Conservation (phyloP, 2,888 invertebrate genomes). For the Tricholauxania praeusta region DNA sequence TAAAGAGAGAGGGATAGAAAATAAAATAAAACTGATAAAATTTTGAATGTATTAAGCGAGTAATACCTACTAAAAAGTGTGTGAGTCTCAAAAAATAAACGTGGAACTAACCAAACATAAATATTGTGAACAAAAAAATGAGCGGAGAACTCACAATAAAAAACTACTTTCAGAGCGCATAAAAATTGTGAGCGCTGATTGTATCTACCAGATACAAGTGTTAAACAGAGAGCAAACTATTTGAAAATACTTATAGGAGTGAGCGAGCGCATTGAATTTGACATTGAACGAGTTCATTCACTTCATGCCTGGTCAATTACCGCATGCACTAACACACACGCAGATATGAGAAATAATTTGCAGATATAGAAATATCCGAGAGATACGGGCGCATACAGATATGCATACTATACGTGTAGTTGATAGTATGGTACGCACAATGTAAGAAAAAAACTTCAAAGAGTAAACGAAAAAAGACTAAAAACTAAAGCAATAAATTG, state of each 20-base stretch:
- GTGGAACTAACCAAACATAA: too few relatives aligned
- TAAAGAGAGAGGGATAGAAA: too few relatives aligned
- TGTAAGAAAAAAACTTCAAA: not conserved
- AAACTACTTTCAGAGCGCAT: too few relatives aligned
- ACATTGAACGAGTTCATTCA: constrained; percentile 70
- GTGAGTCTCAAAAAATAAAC: too few relatives aligned
- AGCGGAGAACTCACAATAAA: too few relatives aligned
- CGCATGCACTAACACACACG: constrained; percentile 42
- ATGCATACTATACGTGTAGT: constrained; percentile 40
- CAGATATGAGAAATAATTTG: too few relatives aligned
- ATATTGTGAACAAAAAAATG: too few relatives aligned
- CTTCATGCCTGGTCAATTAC: constrained; percentile 63
- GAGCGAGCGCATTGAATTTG: constrained; percentile 51
- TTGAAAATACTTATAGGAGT: constrained; percentile 24
- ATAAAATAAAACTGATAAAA: too few relatives aligned
- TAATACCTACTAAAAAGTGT: too few relatives aligned
- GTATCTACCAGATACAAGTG: not conserved
- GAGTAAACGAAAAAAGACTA: constrained; percentile 47
- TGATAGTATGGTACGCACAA: constrained; percentile 13
- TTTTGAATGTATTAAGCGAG: too few relatives aligned
- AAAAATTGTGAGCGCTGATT: not conserved
- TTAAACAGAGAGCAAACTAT: not conserved
- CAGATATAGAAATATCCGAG: too few relatives aligned
- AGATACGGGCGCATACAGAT: not conserved
- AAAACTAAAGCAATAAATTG: constrained; percentile 38